Base-by-base conservation (phyloP, 64 coral and sea anemone genomes). In the Dendronephthya gigantea region DNA sequence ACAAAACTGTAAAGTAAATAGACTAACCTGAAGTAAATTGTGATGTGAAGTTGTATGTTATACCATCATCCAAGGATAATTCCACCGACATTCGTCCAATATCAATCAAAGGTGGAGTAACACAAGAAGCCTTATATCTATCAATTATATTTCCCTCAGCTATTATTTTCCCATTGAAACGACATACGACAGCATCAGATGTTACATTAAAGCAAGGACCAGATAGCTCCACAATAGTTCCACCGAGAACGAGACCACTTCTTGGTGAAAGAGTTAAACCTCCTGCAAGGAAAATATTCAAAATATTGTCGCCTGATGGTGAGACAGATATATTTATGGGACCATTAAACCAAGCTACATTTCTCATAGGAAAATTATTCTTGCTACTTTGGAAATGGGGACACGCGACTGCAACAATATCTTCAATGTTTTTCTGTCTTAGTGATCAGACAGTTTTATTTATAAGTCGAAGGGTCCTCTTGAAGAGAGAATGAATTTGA, bases 51-150 rank as follows among this genome's bases (percentile, higher is more conserved):
- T 85, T 48, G 31, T 56, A 85, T 35, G 50, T 85, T 85, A 13
- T 85, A 15, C 83, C 83, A 85, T 50, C 83, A 48, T 85, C 55
- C 17, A 85, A 13, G 13, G 83, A 85, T 27, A 85, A 10, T 48
- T 85, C 83, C 83, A 85, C 27, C 35, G 15, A 35, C 83, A 85
- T 36, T 48, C 83, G 33, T 7, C 83, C 83, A 13, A 37, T 85
- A 17, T 35, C n/a, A 22, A 17, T 28, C 37, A 85, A 56, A 9
- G 33, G 31, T 56, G 83, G 83, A 35, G 35, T 59, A 12, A 59
- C 55, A 35, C 83, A 85, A 30, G 55, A 31, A 23, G 34, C 83
- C 35, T 23, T 50, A 34, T 56, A 38, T 39, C 17, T 33, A 62
- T 59, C 34, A 8, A 85, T 28, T 1, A 85, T 25, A 5, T 39